These are phyloP conservation scores for Ceriagrion tenellum DNA, from an alignment of 2,888 invertebrate species.

Conservation along the genomic window DNA sequence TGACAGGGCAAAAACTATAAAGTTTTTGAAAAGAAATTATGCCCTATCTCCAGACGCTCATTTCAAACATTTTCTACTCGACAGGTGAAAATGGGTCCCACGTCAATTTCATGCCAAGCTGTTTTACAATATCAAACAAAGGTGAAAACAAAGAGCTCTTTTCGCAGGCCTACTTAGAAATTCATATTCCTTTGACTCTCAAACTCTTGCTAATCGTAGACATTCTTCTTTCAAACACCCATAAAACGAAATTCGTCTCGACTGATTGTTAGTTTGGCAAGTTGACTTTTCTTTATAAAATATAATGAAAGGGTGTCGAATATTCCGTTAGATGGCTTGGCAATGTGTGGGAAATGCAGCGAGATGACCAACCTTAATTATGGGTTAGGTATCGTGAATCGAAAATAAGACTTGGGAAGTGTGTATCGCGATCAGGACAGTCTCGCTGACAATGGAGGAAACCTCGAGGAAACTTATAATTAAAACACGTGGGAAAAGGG, in stretches of 20 bases:
- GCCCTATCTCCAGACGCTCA: too few species aligned
- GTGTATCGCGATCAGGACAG: neutral
- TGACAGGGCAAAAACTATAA: too few species aligned
- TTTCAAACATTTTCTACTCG: too few species aligned
- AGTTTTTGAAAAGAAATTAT: too few species aligned
- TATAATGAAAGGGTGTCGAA: neutral
- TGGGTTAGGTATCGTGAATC: neutral
- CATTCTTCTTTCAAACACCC: neutral
- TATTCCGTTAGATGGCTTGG: neutral
- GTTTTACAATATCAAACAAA: too few species aligned
- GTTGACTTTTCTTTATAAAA: neutral
- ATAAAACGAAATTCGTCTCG: too few species aligned
- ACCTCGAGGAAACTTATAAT: neutral
- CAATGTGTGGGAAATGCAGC: neutral
- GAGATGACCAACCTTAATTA: neutral
- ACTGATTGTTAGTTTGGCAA: too few species aligned
- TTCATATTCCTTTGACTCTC: neutral
- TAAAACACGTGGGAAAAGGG: neutral
- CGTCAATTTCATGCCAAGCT: too few species aligned
- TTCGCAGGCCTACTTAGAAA: neutral
- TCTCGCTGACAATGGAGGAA: neutral
- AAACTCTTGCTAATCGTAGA: neutral
- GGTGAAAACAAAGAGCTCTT: too few species aligned
- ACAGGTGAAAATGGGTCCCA: too few species aligned
- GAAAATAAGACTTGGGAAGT: neutral